phyloP scores from a whole-genome alignment of 2,113 vertebrate species.

The Bos javanicus region DNA sequence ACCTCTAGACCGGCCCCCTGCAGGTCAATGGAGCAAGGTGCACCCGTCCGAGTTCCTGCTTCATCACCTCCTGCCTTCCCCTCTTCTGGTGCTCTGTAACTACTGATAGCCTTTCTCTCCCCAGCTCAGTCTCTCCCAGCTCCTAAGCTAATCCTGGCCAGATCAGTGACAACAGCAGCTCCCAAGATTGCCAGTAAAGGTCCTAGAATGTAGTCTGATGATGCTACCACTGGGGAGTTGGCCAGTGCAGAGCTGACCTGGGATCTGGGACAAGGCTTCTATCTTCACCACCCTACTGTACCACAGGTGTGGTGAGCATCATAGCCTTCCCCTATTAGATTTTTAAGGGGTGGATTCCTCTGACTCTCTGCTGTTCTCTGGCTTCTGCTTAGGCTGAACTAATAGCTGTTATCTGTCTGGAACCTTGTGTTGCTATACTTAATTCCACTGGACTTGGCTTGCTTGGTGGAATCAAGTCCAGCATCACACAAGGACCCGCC shows the following conservation, averaged over 20 bases:
- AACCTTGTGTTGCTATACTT: not conserved
- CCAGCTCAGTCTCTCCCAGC: fast-evolving
- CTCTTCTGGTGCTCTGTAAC: no score
- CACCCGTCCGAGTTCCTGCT: no score
- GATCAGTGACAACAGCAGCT: not conserved
- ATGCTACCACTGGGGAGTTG: not conserved
- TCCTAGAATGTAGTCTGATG: not conserved
- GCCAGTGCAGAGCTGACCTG: not conserved
- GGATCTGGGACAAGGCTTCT: not conserved
- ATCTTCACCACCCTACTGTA: no score
- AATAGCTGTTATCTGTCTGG: not conserved
- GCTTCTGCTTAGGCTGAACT: not conserved
- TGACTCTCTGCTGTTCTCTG: not conserved
- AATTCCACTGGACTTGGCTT: not conserved
- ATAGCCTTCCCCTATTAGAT: not conserved
- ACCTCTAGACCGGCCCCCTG: not conserved
- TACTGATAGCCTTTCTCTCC: fast-evolving
- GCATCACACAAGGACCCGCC: not conserved
- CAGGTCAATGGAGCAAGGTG: no score
- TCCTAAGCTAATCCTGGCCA: not conserved
- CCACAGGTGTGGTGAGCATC: not conserved
- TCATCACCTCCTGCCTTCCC: no score
- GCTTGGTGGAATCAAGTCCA: not conserved
- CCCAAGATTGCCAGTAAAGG: not conserved
- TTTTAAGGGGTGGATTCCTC: not conserved